A percentile compares a stretch with the other conserved stretches of the same genome.
phyloP scores from a whole-genome alignment of 1,140 invertebrate genomes.

The Euschistus heros region DNA sequence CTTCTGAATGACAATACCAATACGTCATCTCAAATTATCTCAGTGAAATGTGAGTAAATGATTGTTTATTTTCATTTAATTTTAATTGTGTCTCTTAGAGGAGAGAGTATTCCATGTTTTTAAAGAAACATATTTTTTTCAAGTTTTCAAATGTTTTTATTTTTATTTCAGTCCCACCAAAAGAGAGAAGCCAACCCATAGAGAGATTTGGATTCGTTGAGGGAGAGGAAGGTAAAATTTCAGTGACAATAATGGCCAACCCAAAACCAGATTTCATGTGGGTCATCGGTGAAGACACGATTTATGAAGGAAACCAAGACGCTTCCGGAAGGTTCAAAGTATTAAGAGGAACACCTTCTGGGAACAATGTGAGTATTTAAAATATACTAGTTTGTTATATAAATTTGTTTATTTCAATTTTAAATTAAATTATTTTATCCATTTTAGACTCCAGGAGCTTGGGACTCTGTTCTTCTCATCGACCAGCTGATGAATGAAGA shows the following conservation, averaged over 20 bases:
- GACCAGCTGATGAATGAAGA: constrained; percentile 58
- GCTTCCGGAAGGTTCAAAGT: constrained; percentile 32
- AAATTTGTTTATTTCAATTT: neutral
- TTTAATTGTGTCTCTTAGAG: neutral
- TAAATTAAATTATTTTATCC: neutral
- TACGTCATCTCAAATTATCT: constrained; percentile 41
- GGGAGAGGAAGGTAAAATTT: constrained; percentile 52
- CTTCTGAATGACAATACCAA: constrained; percentile 35
- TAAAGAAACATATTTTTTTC: neutral
- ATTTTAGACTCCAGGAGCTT: constrained; percentile 49
- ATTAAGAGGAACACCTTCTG: neutral
- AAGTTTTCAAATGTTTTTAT: neutral
- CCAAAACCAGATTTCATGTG: constrained; percentile 53
- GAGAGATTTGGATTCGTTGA: constrained; percentile 58
- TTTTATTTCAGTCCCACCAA: constrained; percentile 45
- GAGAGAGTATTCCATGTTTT: too few species aligned
- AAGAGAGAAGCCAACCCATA: constrained; percentile 39
- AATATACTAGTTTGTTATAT: too few species aligned
- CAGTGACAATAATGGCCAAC: constrained; percentile 55
- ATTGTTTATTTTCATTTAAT: neutral
- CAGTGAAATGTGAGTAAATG: constrained; percentile 51
- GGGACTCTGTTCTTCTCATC: constrained; percentile 52
- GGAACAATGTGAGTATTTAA: neutral
- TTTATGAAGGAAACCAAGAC: constrained; percentile 42
- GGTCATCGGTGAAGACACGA: constrained; percentile 45